Percentiles rank a stretch among this genome's conserved stretches.
Evolutionary conservation across 1,140 invertebrate genomes (phyloP).

Genomic region (Sinella curviseta): DNA sequence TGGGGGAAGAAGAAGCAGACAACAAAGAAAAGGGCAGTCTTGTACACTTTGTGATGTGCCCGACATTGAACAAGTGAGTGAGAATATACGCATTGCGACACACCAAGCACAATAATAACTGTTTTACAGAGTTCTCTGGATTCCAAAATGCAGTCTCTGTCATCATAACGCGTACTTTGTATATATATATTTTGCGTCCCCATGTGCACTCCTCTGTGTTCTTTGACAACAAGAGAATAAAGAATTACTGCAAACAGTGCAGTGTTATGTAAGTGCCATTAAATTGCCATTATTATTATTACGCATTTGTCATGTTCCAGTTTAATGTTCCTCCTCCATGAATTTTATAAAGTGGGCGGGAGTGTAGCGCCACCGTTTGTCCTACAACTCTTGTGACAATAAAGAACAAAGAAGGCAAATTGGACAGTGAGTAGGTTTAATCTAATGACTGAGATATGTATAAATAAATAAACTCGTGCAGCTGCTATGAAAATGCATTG

Average conservation of each 20-base stretch:
- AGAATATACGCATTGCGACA: conserved; percentile 21
- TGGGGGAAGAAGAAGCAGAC: not conserved
- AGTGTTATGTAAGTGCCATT: not conserved
- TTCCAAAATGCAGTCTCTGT: not conserved
- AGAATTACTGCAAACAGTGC: too few species aligned
- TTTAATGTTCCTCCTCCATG: not conserved
- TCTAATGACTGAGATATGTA: too few species aligned
- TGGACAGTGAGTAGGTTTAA: too few species aligned
- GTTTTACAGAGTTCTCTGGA: not conserved
- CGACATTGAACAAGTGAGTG: too few species aligned
- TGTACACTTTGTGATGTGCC: not conserved
- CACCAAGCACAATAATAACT: not conserved
- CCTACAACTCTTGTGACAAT: too few species aligned
- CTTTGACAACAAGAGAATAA: not conserved
- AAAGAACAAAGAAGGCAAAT: too few species aligned
- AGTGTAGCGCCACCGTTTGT: too few species aligned
- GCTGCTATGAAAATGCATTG: too few species aligned
- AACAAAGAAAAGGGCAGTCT: too few species aligned
- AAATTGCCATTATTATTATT: not conserved
- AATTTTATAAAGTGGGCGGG: not conserved
- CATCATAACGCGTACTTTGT: not conserved
- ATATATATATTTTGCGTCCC: too few species aligned
- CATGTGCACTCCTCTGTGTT: too few species aligned
- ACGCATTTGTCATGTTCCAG: not conserved
- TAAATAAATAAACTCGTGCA: too few species aligned